Conservation (phyloP, 1,140 invertebrate genomes). For the Cheumatopsyche charites region DNA sequence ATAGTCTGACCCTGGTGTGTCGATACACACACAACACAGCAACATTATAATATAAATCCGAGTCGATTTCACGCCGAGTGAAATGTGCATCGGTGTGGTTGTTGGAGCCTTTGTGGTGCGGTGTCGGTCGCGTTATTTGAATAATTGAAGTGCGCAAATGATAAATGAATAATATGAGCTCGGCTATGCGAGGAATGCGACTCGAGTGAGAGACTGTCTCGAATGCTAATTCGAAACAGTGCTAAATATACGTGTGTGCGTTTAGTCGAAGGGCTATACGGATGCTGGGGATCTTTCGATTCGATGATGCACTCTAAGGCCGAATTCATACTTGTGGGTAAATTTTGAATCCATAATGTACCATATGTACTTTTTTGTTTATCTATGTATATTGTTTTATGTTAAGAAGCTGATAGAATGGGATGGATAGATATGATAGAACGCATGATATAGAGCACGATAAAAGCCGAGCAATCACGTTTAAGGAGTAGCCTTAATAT, state of each 20-base stretch:
- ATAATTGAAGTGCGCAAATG: constrained; percentile 32
- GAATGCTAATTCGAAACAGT: constrained; percentile 32
- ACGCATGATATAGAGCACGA: too few species aligned
- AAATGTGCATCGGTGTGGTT: not conserved
- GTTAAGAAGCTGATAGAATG: too few species aligned
- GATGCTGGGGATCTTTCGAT: too few species aligned
- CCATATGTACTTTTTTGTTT: too few species aligned
- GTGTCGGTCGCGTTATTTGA: constrained; percentile 20
- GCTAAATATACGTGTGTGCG: not conserved
- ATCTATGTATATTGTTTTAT: too few species aligned
- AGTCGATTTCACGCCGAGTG: not conserved
- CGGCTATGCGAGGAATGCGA: constrained; percentile 9
- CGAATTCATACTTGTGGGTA: too few species aligned
- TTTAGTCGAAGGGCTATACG: too few species aligned
- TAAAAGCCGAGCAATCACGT: too few species aligned
- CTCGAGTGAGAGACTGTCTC: constrained; percentile 17
- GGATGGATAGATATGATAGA: too few species aligned
- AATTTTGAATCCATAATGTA: too few species aligned
- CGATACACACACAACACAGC: not conserved
- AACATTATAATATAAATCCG: not conserved
- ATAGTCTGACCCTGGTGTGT: constrained; percentile 18
- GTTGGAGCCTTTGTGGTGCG: constrained; percentile 15
- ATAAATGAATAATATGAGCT: not conserved
- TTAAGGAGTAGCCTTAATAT: too few species aligned
- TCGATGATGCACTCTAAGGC: too few species aligned